Evolutionary conservation across 2,797 vertebrate species (phyloP).

Genomic region (Chloroceryle amazona): DNA sequence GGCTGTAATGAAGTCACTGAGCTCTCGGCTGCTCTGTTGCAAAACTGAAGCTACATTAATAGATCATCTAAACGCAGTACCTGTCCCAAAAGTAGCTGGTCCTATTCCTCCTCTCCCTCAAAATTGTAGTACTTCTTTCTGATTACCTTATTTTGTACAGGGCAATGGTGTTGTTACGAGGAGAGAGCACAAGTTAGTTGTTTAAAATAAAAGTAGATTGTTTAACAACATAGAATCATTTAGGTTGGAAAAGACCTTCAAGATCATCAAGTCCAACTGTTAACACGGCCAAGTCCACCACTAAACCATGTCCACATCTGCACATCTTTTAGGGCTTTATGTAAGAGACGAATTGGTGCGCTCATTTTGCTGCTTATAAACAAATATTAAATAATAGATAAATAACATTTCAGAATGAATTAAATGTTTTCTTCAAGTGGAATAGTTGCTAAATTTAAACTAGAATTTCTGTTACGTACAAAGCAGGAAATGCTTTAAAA

Average conservation of each 20-base stretch:
- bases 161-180: not conserved
- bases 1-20: slow-evolving; percentile 1
- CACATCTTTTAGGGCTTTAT: not conserved
- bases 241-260: not conserved
- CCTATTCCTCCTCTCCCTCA: not conserved
- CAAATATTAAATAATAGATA: not conserved
- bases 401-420: not conserved
- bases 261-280: not conserved
- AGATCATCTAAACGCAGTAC: not conserved
- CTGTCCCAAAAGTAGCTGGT: not conserved
- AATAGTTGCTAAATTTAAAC: not conserved
- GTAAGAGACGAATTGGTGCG: not conserved
- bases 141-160: not conserved
- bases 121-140: not conserved
- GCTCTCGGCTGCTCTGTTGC: not conserved
- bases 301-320: not conserved
- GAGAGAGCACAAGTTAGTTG: not conserved
- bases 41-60: slow-evolving; percentile 25
- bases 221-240: not conserved
- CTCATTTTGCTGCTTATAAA: not conserved
- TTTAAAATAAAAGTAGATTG: not conserved
- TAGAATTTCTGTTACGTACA: not conserved
- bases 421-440: not conserved
- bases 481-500: not conserved
- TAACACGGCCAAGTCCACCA: not conserved